These are phyloP conservation scores for Hormaphis cornu DNA, from an alignment of 1,140 invertebrate genomes.

Conservation along the genomic window DNA sequence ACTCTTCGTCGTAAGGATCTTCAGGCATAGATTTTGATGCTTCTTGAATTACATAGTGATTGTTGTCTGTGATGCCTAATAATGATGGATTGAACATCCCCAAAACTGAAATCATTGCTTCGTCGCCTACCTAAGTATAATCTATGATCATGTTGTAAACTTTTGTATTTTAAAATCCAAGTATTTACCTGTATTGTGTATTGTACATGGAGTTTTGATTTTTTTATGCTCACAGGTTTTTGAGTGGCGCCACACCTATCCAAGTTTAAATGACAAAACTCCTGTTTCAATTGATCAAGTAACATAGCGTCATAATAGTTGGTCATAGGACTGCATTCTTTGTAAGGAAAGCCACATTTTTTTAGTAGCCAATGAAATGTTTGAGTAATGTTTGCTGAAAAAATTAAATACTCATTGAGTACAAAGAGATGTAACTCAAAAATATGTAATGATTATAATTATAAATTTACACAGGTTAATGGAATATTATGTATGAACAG, in stretches of 20 bases:
- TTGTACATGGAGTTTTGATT: conserved; percentile 59
- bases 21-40: conserved; percentile 72
- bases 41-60: conserved; percentile 61
- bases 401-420: neutral
- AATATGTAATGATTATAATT: too few species aligned
- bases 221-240: conserved; percentile 64
- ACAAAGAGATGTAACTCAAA: too few species aligned
- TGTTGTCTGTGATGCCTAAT: conserved; percentile 69
- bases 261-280: conserved; percentile 82
- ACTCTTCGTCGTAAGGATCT: conserved; percentile 89
- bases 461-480: too few species aligned
- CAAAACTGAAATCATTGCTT: conserved; percentile 82
- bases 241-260: conserved; percentile 76
- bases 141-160: neutral
- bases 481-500: too few species aligned
- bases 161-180: conserved; percentile 2
- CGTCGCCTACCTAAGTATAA: conserved; percentile 70
- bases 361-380: conserved; percentile 64
- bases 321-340: conserved; percentile 56
- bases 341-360: conserved; percentile 82
- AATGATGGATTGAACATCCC: conserved; percentile 82
- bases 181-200: conserved; percentile 54
- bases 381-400: conserved; percentile 38
- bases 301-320: conserved; percentile 63
- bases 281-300: conserved; percentile 76